phyloP scores from a whole-genome alignment of 2,888 invertebrate genomes.

The Lasiommata megera region DNA sequence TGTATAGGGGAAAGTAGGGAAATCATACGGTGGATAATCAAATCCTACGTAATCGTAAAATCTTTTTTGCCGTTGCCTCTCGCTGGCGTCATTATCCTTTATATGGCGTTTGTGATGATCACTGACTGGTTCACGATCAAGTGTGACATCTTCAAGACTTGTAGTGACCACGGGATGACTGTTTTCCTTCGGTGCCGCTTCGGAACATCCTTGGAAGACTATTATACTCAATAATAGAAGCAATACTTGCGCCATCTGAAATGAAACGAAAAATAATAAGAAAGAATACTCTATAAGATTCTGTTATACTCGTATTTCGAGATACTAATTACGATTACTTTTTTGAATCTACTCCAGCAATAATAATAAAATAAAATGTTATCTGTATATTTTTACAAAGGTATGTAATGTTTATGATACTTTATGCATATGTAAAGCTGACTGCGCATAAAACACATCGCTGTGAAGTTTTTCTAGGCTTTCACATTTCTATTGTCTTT shows the following conservation, averaged over 20 bases:
- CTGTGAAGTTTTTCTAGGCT: slow-evolving; percentile 38
- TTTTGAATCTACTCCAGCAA: neutral
- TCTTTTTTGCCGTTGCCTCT: slow-evolving; percentile 42
- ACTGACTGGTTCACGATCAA: slow-evolving; percentile 37
- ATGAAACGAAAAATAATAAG: slow-evolving; percentile 34
- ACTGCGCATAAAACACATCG: slow-evolving; percentile 22
- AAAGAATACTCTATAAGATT: neutral
- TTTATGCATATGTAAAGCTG: slow-evolving; percentile 5
- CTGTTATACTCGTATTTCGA: neutral
- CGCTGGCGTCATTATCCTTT: slow-evolving; percentile 28
- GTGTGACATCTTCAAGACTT: slow-evolving; percentile 34
- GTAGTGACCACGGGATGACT: slow-evolving; percentile 37
- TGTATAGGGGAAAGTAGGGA: slow-evolving; percentile 20
- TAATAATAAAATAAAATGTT: neutral
- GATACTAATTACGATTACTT: too few species aligned
- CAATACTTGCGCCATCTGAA: slow-evolving; percentile 59
- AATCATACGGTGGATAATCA: slow-evolving; percentile 17
- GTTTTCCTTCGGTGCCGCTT: slow-evolving; percentile 51
- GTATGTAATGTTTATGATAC: neutral
- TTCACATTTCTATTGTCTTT: slow-evolving; percentile 39
- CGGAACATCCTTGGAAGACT: slow-evolving; percentile 45
- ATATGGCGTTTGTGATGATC: slow-evolving; percentile 37
- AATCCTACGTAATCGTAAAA: slow-evolving; percentile 40
- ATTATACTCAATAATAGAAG: slow-evolving; percentile 45
- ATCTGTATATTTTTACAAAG: neutral